phyloP scores from a whole-genome alignment of 2,888 invertebrate species.

The Sylvicola fuscatus region DNA sequence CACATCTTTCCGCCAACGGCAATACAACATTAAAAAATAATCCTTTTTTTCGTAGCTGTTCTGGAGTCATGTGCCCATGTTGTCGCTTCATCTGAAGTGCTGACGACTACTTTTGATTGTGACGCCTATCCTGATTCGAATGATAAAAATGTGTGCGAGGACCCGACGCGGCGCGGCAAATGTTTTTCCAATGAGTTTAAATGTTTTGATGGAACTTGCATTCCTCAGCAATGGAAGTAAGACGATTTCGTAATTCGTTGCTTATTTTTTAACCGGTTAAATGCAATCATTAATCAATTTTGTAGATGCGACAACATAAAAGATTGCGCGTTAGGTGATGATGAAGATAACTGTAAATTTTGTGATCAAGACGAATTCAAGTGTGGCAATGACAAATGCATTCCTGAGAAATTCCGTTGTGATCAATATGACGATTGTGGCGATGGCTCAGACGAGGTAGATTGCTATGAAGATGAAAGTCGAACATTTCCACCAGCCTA shows the following conservation, averaged over 20 bases:
- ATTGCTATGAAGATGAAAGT: slow-evolving; percentile 25
- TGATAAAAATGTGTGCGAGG: slow-evolving; percentile 30
- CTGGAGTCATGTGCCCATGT: slow-evolving; percentile 37
- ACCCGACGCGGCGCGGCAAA: slow-evolving; percentile 27
- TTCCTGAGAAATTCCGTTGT: slow-evolving; percentile 36
- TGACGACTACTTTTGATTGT: slow-evolving; percentile 37
- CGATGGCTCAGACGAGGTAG: slow-evolving; percentile 37
- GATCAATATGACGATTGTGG: slow-evolving; percentile 39
- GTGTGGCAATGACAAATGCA: slow-evolving; percentile 30
- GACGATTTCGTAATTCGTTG: neutral
- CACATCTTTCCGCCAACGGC: slow-evolving; percentile 9
- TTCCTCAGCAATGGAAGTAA: slow-evolving; percentile 34
- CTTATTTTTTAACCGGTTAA: neutral
- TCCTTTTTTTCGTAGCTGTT: slow-evolving; percentile 27
- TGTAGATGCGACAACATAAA: slow-evolving; percentile 26
- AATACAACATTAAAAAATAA: neutral
- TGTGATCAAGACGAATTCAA: slow-evolving; percentile 27
- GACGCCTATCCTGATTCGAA: slow-evolving; percentile 32
- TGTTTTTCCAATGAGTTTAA: slow-evolving; percentile 33
- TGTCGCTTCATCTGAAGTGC: slow-evolving; percentile 31
- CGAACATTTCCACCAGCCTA: slow-evolving; percentile 11
- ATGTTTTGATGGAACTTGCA: slow-evolving; percentile 36
- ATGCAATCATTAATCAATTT: no score
- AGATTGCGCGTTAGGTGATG: slow-evolving; percentile 27
- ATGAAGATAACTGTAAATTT: slow-evolving; percentile 26